Conservation (phyloP, 2,888 invertebrate species). For the Ennomos quercinarius region DNA sequence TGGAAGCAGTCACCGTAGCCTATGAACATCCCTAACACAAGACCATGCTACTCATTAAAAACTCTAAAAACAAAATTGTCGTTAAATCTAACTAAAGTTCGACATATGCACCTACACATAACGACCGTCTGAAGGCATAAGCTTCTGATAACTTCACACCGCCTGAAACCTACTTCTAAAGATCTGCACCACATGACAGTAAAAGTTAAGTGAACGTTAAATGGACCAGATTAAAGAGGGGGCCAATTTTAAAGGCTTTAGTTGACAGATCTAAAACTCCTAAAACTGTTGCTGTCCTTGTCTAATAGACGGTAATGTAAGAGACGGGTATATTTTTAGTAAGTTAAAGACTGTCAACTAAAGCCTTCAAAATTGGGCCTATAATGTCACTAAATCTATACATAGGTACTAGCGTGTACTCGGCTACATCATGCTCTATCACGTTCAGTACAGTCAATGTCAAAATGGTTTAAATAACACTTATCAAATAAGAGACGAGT, state of each 20-base stretch:
- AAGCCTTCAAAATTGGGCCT: too few species aligned
- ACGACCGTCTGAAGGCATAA: neutral
- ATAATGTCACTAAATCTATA: conserved; percentile 50
- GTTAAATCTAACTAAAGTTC: neutral
- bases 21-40: too few species aligned
- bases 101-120: conserved; percentile 6
- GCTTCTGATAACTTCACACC: conserved; percentile 2
- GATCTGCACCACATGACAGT: conserved; percentile 2
- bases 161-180: neutral
- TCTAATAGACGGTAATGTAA: too few species aligned
- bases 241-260: too few species aligned
- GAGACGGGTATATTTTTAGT: too few species aligned
- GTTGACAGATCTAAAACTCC: too few species aligned
- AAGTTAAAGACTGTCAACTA: too few species aligned
- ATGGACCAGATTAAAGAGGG: conserved; percentile 38
- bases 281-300: too few species aligned
- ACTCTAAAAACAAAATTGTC: too few species aligned
- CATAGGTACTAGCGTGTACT: conserved; percentile 25
- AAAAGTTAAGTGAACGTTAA: conserved; percentile 29
- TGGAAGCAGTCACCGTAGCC: too few species aligned
- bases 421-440: neutral
- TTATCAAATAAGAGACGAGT: too few species aligned
- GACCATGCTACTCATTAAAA: too few species aligned
- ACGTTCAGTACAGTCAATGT: neutral
- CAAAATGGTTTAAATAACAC: neutral